Evolutionary conservation across 1,140 invertebrate species (phyloP).

Genomic region (Mercenaria mercenaria): DNA sequence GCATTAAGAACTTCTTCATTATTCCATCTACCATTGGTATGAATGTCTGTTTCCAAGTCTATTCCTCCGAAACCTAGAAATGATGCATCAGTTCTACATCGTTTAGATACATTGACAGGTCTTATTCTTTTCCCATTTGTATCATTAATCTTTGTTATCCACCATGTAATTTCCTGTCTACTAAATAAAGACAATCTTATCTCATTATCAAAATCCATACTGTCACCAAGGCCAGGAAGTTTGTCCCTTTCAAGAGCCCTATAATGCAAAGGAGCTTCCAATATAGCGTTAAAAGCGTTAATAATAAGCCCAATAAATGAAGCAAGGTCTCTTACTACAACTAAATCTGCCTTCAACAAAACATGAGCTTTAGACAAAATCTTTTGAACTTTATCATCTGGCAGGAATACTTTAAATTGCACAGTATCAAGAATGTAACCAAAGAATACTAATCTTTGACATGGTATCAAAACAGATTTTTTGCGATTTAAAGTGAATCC

Average conservation of each 20-base stretch:
- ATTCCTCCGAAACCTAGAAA: conserved; percentile 4
- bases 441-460: conserved; percentile 54
- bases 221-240: background rate
- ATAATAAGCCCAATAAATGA: conserved; percentile 56
- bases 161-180: conserved; percentile 49
- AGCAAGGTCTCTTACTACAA: conserved; percentile 42
- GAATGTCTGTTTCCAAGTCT: background rate
- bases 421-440: conserved; percentile 62
- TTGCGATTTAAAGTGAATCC: conserved; percentile 45
- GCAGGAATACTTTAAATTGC: conserved; percentile 58
- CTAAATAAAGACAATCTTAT: background rate
- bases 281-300: conserved; percentile 41
- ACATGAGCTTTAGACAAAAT: background rate
- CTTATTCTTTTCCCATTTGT: conserved; percentile 29
- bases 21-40: conserved; percentile 18
- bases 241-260: conserved; percentile 44
- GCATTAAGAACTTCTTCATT: background rate
- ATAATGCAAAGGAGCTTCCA: conserved; percentile 44
- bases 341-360: background rate
- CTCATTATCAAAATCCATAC: conserved; percentile 32
- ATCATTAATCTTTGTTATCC: background rate
- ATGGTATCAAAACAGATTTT: conserved; percentile 64
- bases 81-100: conserved; percentile 7
- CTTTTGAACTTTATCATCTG: conserved; percentile 63
- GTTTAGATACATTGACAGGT: background rate